Base-by-base conservation (phyloP, 2,113 vertebrate genomes). In the Bombycilla garrulus region DNA sequence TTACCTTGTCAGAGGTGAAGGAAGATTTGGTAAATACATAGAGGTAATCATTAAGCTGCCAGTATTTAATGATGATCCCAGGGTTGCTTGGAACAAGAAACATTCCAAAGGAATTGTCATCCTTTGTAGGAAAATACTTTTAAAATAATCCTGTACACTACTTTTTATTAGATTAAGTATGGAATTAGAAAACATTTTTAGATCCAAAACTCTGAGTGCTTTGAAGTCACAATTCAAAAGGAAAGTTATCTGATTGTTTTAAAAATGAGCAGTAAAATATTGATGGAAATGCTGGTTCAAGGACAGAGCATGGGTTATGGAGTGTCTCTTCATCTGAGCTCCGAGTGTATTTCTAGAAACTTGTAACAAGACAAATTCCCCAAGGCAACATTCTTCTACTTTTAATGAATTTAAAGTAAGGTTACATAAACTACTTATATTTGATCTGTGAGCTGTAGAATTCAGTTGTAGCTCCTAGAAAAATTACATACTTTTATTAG, bases 151-250 rank as follows among this genome's bases (percentile, higher is more conserved):
- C 22, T 62, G 47, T 66, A 17, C 29, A 11, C 10, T 66, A 45
- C 29, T 78, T 86, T 74, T 92, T 95, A 90, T 92, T 91, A 92
- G n/a, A 85, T 91, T 85, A 95, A 84, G 11, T 69, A 23, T 65
- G 35, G 64, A 81, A 89, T 76, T 53, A 57, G 45, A 69, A 89
- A 85, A 72, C 13, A 17, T 72, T 60, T 35, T 67, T 47, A 29
- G 62, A 85, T 87, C 54, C 58, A 92, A 85, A 90, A 58, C 20
- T 76, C 29, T 53, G 36, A 50, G 65, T 95, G 18, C 83, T 92
- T 95, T 97, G 84, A 96, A 93, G 91, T 89, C 20, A 12, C 24
- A 71, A 92, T 82, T 93, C 84, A 94, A 91, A 95, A 54, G 47
- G 54, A 80, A 72, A 80, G 29, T 79, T 95, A 77, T 86, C 89